Conservation (phyloP, 2,113 vertebrate genomes). For the Sinosuthora webbiana region DNA sequence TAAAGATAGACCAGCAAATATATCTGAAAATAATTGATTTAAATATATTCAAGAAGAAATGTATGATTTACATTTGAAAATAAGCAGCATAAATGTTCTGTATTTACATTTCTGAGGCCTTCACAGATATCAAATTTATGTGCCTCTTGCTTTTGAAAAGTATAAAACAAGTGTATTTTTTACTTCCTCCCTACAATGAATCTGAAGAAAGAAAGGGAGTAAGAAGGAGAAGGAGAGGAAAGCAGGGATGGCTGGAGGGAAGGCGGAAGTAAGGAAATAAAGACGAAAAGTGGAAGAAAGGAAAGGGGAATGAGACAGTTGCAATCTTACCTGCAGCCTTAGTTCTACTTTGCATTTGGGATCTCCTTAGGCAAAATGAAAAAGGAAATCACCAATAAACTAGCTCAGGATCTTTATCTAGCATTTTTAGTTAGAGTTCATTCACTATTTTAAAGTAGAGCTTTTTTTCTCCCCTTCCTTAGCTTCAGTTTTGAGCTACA, state of each 20-base stretch:
- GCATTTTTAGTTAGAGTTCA: background rate
- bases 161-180: background rate
- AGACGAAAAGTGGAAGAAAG: background rate
- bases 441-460: background rate
- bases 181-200: background rate
- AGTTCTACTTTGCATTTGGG: background rate
- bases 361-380: background rate
- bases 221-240: background rate
- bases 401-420: background rate
- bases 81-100: background rate
- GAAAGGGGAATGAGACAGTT: background rate
- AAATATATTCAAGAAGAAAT: background rate
- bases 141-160: background rate
- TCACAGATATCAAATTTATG: background rate
- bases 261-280: background rate
- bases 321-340: background rate
- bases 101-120: background rate
- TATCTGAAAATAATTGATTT: background rate
- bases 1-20: background rate
- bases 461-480: background rate
- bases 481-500: background rate
- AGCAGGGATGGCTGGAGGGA: background rate
- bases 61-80: background rate
- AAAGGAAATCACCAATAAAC: background rate
- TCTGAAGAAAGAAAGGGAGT: background rate